These are phyloP conservation scores for Rousettus leschenaultii DNA, from an alignment of 2,113 vertebrate species.

Conservation along the genomic window DNA sequence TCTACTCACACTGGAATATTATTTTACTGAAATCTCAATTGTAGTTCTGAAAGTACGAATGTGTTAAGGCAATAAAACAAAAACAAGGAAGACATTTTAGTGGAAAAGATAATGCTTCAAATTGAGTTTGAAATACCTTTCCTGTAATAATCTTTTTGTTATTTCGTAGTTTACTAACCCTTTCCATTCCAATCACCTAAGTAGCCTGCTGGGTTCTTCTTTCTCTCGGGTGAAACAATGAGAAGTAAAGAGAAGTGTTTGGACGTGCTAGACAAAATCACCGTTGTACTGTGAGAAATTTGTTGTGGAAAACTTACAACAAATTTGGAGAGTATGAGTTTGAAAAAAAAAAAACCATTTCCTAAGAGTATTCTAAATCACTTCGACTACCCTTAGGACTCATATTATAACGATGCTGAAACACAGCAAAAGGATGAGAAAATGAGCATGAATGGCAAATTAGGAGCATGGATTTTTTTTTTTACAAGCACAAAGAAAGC, in stretches of 20 bases:
- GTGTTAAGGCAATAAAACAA: not conserved
- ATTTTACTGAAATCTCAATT: not conserved
- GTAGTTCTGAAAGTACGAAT: not conserved
- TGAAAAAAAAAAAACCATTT: not conserved
- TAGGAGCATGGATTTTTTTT: not conserved
- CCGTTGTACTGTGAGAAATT: not conserved
- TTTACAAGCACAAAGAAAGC: not conserved
- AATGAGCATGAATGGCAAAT: not conserved
- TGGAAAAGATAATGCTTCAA: not conserved
- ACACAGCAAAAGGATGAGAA: not conserved
- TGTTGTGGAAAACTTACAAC: not conserved
- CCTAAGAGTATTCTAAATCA: not conserved
- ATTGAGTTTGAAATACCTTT: not conserved
- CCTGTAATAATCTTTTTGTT: constrained; percentile 30
- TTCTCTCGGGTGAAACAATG: not conserved
- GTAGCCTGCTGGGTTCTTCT: rapidly evolving
- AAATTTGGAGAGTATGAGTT: not conserved
- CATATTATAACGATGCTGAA: not conserved
- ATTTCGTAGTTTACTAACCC: not conserved
- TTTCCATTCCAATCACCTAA: too few species aligned
- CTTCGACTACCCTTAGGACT: not conserved
- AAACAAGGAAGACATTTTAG: not conserved
- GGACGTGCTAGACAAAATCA: not conserved
- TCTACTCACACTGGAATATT: not conserved
- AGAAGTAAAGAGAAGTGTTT: not conserved